These are phyloP conservation scores for Paracyclopina nana DNA, from an alignment of 1,140 invertebrate species.

Conservation along the genomic window DNA sequence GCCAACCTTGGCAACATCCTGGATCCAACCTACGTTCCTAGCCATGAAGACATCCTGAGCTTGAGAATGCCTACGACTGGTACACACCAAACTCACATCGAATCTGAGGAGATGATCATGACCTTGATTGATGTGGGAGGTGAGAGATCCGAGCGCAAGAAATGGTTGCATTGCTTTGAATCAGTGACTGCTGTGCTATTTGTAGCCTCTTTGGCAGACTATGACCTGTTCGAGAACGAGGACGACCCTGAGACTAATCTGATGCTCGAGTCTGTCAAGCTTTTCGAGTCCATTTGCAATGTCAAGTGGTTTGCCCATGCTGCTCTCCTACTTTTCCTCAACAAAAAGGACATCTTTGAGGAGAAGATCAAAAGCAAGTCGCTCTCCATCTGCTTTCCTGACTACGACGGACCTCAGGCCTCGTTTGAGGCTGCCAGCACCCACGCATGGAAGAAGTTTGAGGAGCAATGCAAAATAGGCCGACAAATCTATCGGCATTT, in stretches of 20 bases:
- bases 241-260: conserved; percentile 21
- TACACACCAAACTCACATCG: neutral
- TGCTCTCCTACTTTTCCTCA: conserved; percentile 7
- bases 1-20: too few species aligned
- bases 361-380: conserved; percentile 1
- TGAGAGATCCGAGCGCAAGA: conserved; percentile 80
- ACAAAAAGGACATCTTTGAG: conserved; percentile 11
- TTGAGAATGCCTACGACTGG: neutral
- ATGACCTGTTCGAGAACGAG: conserved; percentile 27
- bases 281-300: conserved; percentile 8
- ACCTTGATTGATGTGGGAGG: conserved; percentile 84
- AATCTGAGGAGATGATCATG: conserved; percentile 1
- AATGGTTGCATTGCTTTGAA: conserved; percentile 94
- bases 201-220: conserved; percentile 30
- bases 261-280: conserved; percentile 10
- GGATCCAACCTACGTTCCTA: conserved; percentile 1
- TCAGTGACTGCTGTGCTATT: conserved; percentile 30
- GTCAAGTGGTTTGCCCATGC: neutral
- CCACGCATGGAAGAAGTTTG: neutral
- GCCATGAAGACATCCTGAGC: conserved; percentile 7
- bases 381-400: neutral
- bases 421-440: neutral
- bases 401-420: neutral
- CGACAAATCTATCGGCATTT: conserved; percentile 20
- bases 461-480: neutral